Base-by-base conservation (phyloP, 2,888 invertebrate genomes). In the Carabus problematicus region DNA sequence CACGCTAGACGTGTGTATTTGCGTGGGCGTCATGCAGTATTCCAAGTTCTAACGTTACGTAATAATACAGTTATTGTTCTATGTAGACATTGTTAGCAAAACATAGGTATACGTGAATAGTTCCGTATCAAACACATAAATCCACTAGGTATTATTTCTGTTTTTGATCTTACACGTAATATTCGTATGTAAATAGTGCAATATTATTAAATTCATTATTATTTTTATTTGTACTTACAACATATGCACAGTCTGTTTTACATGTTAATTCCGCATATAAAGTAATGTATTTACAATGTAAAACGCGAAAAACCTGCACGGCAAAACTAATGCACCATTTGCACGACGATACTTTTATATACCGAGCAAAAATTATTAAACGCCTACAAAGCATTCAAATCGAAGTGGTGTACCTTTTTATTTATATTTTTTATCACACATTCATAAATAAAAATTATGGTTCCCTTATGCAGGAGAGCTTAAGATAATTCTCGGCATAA, bases 361-460 rank as follows among this genome's bases (percentile, higher is more conserved):
- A 45, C 12, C 45, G 14, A 3, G 14, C 45, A 45, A 45, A 45
- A 11, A 45, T 12, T 45, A 45, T 45, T 29, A 29, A 29, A 29
- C 29, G 29, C 6, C 2, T 29, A 29, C 29, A 29, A 29, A 29
- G 29, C 29, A 29, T 29, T 3, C 29, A 29, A 3, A 2, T 29
- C 3, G 6, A 29, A 29, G 29, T 29, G 29, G 29, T 29, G 29
- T 29, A 3, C 29, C 6, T 29, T 29, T 29, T n/a, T n/a, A n/a
- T n/a, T n/a, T n/a, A n/a, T n/a, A n/a, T n/a, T n/a, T 29, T 29
- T 29, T 29, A 29, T 29, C 29, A 29, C 29, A 29, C 29, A 29
- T 29, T 40, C 60, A 68, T 68, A 68, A 68, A 68, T 68, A 68
- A 68, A 68, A 68, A 68, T 68, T 14, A 68, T 42, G 16, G 59